Conservation (phyloP, 2,888 invertebrate species). For the Plebejus argus region DNA sequence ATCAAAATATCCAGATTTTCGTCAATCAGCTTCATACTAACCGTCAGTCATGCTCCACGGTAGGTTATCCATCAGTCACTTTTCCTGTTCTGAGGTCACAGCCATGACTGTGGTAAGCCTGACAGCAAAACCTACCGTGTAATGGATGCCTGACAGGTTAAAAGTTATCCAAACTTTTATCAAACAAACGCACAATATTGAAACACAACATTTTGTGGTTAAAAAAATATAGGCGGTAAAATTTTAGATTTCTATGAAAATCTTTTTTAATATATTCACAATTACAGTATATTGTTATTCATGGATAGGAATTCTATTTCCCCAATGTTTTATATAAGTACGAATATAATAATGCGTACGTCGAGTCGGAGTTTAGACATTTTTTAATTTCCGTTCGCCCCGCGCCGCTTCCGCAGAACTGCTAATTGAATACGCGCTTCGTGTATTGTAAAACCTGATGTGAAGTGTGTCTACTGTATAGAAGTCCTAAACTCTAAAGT, state of each 20-base stretch:
- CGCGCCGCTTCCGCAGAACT: slow-evolving; percentile 62
- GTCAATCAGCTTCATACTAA: too few relatives aligned
- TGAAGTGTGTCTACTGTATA: slow-evolving; percentile 34
- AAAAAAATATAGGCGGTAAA: neutral
- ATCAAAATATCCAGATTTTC: too few relatives aligned
- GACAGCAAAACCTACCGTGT: too few relatives aligned
- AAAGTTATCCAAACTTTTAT: neutral
- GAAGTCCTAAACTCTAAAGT: neutral
- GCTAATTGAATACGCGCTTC: slow-evolving; percentile 66
- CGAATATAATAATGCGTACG: slow-evolving; percentile 37
- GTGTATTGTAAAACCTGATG: slow-evolving; percentile 42
- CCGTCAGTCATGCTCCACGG: too few relatives aligned
- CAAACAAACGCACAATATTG: neutral
- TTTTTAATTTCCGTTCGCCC: slow-evolving; percentile 74
- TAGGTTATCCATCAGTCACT: too few relatives aligned
- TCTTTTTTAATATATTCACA: slow-evolving; percentile 6
- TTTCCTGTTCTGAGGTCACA: too few relatives aligned
- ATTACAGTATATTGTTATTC: slow-evolving; percentile 9
- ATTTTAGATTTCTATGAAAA: neutral
- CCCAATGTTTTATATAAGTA: slow-evolving; percentile 39
- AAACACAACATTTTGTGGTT: neutral
- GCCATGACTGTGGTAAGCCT: too few relatives aligned
- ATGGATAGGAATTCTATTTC: slow-evolving; percentile 20
- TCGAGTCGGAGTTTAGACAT: slow-evolving; percentile 54
- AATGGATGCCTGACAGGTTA: too few relatives aligned